phyloP scores from a whole-genome alignment of 2,888 invertebrate species.

The Bugulina stolonifera region DNA sequence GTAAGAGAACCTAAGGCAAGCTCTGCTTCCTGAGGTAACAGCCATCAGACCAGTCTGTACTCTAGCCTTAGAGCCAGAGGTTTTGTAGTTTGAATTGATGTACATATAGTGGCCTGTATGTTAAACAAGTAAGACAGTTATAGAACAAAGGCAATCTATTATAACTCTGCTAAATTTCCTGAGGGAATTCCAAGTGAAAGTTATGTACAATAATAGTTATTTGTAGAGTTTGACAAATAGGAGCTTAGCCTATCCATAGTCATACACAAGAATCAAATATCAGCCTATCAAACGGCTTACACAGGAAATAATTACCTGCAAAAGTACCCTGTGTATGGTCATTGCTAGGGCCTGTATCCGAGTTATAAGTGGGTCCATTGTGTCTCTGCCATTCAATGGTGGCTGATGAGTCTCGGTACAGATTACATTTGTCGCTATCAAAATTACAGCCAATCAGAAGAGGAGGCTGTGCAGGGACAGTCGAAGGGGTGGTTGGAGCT shows the following conservation, averaged over 20 bases:
- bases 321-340: neutral
- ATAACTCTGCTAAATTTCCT: too few relatives aligned
- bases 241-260: too few relatives aligned
- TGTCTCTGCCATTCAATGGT: neutral
- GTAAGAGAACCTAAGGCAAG: slow-evolving; percentile 18
- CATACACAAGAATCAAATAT: too few relatives aligned
- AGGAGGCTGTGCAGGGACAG: neutral
- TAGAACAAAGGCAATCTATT: too few relatives aligned
- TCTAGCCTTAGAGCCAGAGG: neutral
- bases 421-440: slow-evolving; percentile 11
- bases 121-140: too few relatives aligned
- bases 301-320: neutral
- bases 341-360: neutral
- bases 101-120: slow-evolving; percentile 22
- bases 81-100: slow-evolving; percentile 10
- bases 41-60: slow-evolving; percentile 2
- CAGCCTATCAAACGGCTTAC: too few relatives aligned
- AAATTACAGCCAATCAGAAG: slow-evolving; percentile 2
- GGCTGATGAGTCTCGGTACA: neutral
- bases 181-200: too few relatives aligned
- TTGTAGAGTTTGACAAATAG: too few relatives aligned
- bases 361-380: neutral
- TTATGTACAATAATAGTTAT: too few relatives aligned
- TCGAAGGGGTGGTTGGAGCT: neutral
- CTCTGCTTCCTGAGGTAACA: neutral